Conservation (phyloP, 2,888 invertebrate species). For the Cephonodes hylas region DNA sequence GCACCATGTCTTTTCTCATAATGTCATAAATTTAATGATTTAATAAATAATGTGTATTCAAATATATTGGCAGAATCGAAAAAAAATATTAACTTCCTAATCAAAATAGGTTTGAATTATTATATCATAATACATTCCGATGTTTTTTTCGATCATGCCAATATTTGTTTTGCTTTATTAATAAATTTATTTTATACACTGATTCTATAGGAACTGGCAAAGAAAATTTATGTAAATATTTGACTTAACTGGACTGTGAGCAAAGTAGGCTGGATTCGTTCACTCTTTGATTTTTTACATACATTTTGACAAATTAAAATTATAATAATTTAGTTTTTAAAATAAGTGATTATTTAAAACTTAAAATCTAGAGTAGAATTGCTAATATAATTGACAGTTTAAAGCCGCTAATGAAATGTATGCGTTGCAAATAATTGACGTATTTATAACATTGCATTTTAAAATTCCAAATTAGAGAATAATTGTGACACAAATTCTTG, state of each 20-base stretch:
- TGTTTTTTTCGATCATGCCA: background rate
- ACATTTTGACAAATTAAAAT: too few species aligned
- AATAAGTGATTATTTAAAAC: background rate
- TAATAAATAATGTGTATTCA: background rate
- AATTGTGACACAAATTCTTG: too few species aligned
- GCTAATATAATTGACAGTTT: slow-evolving; percentile 9
- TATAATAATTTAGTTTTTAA: background rate
- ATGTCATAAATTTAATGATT: background rate
- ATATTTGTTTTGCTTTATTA: background rate
- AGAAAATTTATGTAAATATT: background rate
- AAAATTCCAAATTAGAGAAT: background rate
- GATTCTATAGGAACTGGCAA: background rate
- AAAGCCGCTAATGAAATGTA: slow-evolving; percentile 7
- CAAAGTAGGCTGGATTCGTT: background rate
- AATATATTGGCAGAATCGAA: background rate
- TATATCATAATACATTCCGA: too few species aligned
- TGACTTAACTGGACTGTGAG: background rate
- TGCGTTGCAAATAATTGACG: slow-evolving; percentile 15
- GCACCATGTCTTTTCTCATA: slow-evolving; percentile 40
- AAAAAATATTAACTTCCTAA: background rate
- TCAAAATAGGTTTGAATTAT: too few species aligned
- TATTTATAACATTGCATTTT: background rate
- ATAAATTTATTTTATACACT: background rate
- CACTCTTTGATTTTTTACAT: background rate
- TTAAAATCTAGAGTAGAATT: background rate